Conservation (phyloP, 1,140 invertebrate species). For the Ruditapes philippinarum region DNA sequence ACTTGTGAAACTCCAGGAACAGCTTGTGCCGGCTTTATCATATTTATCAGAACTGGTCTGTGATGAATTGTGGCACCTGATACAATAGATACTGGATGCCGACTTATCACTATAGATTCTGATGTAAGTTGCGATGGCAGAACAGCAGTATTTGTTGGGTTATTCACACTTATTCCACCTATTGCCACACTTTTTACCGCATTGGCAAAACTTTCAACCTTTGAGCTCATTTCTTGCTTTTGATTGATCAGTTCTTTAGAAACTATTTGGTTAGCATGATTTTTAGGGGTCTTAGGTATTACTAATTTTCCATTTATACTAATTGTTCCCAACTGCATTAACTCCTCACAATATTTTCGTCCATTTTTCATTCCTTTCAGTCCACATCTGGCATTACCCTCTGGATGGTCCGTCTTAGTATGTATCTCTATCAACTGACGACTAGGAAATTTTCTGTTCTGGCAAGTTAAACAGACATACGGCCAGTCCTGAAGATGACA, state of each 20-base stretch:
- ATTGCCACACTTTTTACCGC: not conserved
- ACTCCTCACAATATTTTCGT: constrained; percentile 13
- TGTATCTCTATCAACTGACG: constrained; percentile 53
- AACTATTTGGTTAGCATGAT: not conserved
- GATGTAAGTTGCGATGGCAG: not conserved
- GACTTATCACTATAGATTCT: not conserved
- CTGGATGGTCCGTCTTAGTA: constrained; percentile 31
- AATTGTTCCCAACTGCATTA: not conserved
- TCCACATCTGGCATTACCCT: constrained; percentile 44
- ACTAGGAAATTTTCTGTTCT: constrained; percentile 45
- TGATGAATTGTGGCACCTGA: not conserved
- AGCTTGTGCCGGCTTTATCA: not conserved
- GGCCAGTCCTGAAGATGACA: constrained; percentile 41
- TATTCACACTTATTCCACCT: not conserved
- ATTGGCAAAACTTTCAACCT: not conserved
- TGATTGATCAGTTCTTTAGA: not conserved
- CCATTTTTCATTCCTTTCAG: constrained; percentile 53
- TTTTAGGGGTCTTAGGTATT: constrained; percentile 15
- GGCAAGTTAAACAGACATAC: constrained; percentile 58
- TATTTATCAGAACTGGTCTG: not conserved
- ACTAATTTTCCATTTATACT: constrained; percentile 21
- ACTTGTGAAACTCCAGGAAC: too few relatives aligned
- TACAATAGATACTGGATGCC: not conserved
- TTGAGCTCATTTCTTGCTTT: not conserved
- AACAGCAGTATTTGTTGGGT: not conserved